Evolutionary conservation across 2,888 invertebrate genomes (phyloP).

Genomic region (Cheilosia vulpina): DNA sequence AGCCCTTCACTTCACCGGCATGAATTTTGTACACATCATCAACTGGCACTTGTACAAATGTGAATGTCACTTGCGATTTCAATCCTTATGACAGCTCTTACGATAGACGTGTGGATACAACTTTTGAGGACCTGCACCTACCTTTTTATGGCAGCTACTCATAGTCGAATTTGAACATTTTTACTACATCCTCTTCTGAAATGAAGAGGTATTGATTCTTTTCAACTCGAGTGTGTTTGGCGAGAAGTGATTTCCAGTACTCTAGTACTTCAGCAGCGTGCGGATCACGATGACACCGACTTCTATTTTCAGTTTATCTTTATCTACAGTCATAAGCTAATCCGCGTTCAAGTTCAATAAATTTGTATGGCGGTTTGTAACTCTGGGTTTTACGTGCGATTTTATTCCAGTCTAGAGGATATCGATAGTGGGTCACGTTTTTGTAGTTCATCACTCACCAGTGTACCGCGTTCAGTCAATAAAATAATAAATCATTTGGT

Average conservation of each 20-base stretch:
- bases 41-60: conserved; percentile 6
- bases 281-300: conserved; percentile 11
- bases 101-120: not conserved
- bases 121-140: conserved; percentile 28
- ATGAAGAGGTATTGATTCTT: conserved; percentile 56
- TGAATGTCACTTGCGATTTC: conserved; percentile 12
- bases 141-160: conserved; percentile 43
- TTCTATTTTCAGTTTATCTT: conserved; percentile 5
- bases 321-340: conserved; percentile 14
- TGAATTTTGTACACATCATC: not conserved
- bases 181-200: conserved; percentile 60
- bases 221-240: conserved; percentile 53
- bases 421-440: conserved; percentile 21
- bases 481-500: conserved; percentile 31
- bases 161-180: conserved; percentile 35
- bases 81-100: conserved; percentile 46
- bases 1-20: too few relatives aligned
- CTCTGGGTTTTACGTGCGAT: not conserved
- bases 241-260: conserved; percentile 45
- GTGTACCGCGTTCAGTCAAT: conserved; percentile 6
- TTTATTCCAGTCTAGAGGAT: not conserved
- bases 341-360: conserved; percentile 17
- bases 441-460: conserved; percentile 32
- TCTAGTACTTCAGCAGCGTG: conserved; percentile 5
- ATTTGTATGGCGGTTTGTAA: conserved; percentile 2